Evolutionary conservation across 2,888 invertebrate species (phyloP).

Genomic region (Idaea aversata): DNA sequence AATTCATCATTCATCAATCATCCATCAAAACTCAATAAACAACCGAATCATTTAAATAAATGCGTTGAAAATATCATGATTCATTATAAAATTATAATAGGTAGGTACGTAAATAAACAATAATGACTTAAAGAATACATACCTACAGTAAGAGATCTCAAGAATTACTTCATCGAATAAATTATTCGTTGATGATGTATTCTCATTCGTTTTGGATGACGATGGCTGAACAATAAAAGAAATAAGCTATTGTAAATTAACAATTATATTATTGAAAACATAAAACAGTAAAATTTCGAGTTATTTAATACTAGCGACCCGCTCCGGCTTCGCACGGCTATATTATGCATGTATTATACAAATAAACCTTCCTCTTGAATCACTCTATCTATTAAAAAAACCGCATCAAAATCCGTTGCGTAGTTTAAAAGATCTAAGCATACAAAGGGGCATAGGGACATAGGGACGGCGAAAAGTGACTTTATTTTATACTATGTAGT

Average conservation of each 20-base stretch:
- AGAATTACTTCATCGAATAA: constrained; percentile 4
- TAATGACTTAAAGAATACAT: neutral
- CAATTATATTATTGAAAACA: too few species aligned
- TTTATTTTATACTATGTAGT: too few species aligned
- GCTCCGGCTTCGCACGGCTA: too few species aligned
- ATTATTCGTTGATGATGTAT: neutral
- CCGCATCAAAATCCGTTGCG: too few species aligned
- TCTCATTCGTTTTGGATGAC: neutral
- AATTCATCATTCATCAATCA: neutral
- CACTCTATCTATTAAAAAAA: too few species aligned
- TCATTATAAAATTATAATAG: neutral
- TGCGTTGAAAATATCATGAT: constrained; percentile 12
- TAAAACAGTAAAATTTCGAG: too few species aligned
- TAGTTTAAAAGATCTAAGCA: too few species aligned
- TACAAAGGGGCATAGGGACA: too few species aligned
- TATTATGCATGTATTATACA: too few species aligned
- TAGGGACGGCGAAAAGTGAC: too few species aligned
- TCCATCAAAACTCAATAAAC: neutral
- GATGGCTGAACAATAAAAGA: neutral
- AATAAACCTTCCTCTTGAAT: too few species aligned
- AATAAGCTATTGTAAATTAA: neutral
- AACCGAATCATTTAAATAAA: constrained; percentile 10
- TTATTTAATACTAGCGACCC: too few species aligned
- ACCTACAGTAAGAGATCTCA: constrained; percentile 19
- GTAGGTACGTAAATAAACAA: neutral